phyloP scores from a whole-genome alignment of 2,797 vertebrate species.

The Coregonus suidteri region DNA sequence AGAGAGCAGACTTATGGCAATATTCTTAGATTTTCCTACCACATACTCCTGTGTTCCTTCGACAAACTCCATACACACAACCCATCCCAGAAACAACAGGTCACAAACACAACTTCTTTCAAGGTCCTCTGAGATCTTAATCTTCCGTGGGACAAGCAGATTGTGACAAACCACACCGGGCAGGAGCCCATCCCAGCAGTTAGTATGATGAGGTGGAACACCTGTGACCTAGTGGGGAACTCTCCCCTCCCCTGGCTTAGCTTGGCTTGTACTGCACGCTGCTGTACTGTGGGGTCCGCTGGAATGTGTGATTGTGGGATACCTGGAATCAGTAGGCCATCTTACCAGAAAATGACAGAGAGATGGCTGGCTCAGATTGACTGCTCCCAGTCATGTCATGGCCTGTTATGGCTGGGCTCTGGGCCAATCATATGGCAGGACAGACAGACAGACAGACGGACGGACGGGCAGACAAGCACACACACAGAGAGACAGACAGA shows the following conservation, averaged over 20 bases:
- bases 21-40: neutral
- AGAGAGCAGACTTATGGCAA: neutral
- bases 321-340: conserved; percentile 68
- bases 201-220: neutral
- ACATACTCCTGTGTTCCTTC: neutral
- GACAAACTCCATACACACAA: too few relatives aligned
- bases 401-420: conserved; percentile 65
- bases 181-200: neutral
- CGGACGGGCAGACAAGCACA: too few relatives aligned
- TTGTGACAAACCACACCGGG: neutral
- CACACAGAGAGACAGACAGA: conserved; percentile 39
- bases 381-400: conserved; percentile 64
- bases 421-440: conserved; percentile 55
- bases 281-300: neutral
- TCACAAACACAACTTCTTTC: neutral
- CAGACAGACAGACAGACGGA: conserved; percentile 35
- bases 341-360: conserved; percentile 74
- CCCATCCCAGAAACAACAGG: neutral
- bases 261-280: too few relatives aligned
- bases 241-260: neutral
- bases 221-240: neutral
- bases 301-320: conserved; percentile 68
- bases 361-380: conserved; percentile 73
- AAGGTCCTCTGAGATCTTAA: neutral
- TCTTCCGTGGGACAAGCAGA: neutral